Conservation (phyloP, 2,113 vertebrate genomes). For the Alligator mississippiensis region DNA sequence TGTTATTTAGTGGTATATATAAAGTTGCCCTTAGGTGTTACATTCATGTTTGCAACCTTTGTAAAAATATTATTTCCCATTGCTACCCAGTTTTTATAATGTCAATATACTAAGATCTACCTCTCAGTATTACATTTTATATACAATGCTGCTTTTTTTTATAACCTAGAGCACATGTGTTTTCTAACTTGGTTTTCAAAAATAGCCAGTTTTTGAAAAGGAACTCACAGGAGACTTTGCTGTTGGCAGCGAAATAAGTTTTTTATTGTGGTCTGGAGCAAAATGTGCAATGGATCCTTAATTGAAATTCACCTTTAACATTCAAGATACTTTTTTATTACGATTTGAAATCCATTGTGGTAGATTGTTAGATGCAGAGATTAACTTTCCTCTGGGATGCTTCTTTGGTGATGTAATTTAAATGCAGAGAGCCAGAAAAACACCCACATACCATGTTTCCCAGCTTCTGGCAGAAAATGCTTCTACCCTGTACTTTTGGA, state of each 20-base stretch:
- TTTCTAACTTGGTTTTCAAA: constrained; percentile 59
- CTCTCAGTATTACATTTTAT: constrained; percentile 33
- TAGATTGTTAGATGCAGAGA: not conserved
- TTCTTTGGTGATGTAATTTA: not conserved
- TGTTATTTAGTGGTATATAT: not conserved
- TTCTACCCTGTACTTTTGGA: not conserved
- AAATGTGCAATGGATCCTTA: constrained; percentile 43
- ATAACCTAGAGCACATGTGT: constrained; percentile 55
- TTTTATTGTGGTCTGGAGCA: constrained; percentile 41
- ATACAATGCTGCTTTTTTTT: not conserved
- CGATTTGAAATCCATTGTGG: not conserved
- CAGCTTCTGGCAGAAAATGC: not conserved
- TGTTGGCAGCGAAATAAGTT: constrained; percentile 18
- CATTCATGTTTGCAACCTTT: constrained; percentile 65
- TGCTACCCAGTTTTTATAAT: constrained; percentile 54
- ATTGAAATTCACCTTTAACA: constrained; percentile 72
- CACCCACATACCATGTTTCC: rapidly evolving
- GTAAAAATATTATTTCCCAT: constrained; percentile 67
- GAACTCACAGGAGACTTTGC: constrained; percentile 41
- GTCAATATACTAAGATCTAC: constrained; percentile 53
- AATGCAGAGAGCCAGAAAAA: not conserved
- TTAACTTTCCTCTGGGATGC: constrained; percentile 2
- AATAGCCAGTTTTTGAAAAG: constrained; percentile 40
- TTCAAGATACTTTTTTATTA: constrained; percentile 47
- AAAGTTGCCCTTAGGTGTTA: constrained; percentile 48